Percentiles rank a stretch among this genome's conserved stretches.
Conservation (phyloP, 1,140 invertebrate species). For the Theocolax elegans region DNA sequence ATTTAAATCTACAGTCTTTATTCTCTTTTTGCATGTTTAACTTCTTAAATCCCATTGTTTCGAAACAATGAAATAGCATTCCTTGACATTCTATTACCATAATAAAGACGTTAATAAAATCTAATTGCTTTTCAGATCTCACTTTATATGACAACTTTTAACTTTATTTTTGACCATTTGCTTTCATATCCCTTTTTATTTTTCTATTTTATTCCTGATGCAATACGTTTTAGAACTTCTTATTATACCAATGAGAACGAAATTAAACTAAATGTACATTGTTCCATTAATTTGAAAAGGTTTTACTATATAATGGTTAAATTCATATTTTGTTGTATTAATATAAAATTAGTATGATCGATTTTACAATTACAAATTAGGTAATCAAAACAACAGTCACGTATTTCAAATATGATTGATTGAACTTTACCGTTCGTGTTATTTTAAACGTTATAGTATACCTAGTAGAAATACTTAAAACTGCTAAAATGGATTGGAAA, state of each 20-base stretch:
- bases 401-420: no score
- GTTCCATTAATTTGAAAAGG: no score
- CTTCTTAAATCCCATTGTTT: constrained; percentile 1
- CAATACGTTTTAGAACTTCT: not conserved
- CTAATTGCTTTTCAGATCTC: not conserved
- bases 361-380: no score
- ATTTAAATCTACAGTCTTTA: not conserved
- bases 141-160: not conserved
- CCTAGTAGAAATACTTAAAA: no score
- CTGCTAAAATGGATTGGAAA: no score
- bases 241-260: not conserved
- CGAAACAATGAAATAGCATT: not conserved
- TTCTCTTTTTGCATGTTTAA: not conserved
- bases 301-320: no score
- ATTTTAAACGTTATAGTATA: no score
- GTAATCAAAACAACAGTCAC: no score
- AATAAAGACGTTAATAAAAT: constrained; percentile 10
- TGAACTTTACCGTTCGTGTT: no score
- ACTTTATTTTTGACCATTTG: not conserved
- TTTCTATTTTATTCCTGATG: not conserved
- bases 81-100: not conserved
- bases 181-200: not conserved
- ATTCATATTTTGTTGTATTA: no score
- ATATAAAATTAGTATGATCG: no score
- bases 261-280: no score